Base-by-base conservation (phyloP, 1,140 invertebrate genomes). In the Calliopsis andreniformis region DNA sequence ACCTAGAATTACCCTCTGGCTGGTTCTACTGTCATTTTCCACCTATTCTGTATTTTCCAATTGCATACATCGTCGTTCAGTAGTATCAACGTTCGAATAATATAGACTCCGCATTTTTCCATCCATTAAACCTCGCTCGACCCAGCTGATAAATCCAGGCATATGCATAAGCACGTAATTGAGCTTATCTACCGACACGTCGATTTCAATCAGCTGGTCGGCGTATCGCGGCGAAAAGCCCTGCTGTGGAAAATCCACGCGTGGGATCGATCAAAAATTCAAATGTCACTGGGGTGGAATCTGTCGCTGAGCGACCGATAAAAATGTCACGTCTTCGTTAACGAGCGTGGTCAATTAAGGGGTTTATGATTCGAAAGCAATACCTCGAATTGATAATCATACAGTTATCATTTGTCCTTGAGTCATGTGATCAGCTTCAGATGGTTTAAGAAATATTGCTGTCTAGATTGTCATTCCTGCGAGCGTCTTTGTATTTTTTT, bases 291-390 rank as follows among this genome's bases (percentile, higher is more conserved):
- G 53, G 55, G 32, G 30, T 56, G 16, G 28, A 56, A 53, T 5
- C 23, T 25, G 23, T 56, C 10, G 18, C 25, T n/a, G 14, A 16
- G 16, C 53, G 4, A 23, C 25, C 30, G 55, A 58, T 20, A 30
- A 58, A 58, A 58, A 58, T 16, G 30, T 58, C 30, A 20, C 30
- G 30, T 35, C 7, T 58, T 35, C 55, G 30, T 20, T 58, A 58
- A 58, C 28, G 53, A 32, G 32, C 53, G n/a, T 5, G 53, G 16
- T 25, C 2, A 16, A 55, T 55, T 16, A 55, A 6, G 14, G 23
- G 53, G 16, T 56, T 56, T 32, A 32, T 12, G 53, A n/a, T 56
- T 32, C 18, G 8, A 56, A 56, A 25, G 28, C 28, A n/a, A 32
- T 56, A 56, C 28, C 28, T 32, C 25, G 7, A 56, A 56, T 28